These are phyloP conservation scores for Eueides isabella DNA, from an alignment of 1,140 invertebrate species.

Conservation along the genomic window DNA sequence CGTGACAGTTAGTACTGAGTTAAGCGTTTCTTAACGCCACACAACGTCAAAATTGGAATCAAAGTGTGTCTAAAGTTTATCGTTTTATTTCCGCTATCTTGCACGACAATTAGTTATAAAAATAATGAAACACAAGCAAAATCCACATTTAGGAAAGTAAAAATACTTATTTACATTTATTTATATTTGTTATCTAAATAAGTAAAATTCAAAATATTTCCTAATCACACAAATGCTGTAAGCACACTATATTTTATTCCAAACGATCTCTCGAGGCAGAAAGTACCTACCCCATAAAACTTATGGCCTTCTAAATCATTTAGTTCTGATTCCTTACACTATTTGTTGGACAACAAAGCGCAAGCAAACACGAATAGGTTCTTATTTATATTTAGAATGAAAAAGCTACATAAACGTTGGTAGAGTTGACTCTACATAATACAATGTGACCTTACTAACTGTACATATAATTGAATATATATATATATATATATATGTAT, in stretches of 20 bases:
- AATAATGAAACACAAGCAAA: too few relatives aligned
- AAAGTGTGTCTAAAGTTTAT: too few relatives aligned
- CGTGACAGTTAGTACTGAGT: too few relatives aligned
- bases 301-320: conserved; percentile 35
- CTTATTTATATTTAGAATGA: conserved; percentile 43
- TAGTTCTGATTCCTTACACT: conserved; percentile 33
- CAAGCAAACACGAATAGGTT: conserved; percentile 33
- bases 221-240: conserved; percentile 19
- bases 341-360: conserved; percentile 42
- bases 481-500: too few relatives aligned
- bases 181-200: too few relatives aligned
- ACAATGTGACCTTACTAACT: conserved; percentile 29
- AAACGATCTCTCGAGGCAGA: conserved; percentile 29
- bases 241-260: conserved; percentile 21
- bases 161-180: too few relatives aligned
- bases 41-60: too few relatives aligned
- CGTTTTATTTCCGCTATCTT: too few relatives aligned
- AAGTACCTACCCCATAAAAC: conserved; percentile 32
- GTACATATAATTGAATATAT: conserved; percentile 25
- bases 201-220: conserved; percentile 11
- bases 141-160: too few relatives aligned
- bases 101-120: too few relatives aligned
- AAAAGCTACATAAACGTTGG: conserved; percentile 32
- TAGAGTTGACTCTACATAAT: conserved; percentile 28
- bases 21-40: too few relatives aligned